Evolutionary conservation across 2,888 invertebrate species (phyloP).

Genomic region (Andrena trimmerana): DNA sequence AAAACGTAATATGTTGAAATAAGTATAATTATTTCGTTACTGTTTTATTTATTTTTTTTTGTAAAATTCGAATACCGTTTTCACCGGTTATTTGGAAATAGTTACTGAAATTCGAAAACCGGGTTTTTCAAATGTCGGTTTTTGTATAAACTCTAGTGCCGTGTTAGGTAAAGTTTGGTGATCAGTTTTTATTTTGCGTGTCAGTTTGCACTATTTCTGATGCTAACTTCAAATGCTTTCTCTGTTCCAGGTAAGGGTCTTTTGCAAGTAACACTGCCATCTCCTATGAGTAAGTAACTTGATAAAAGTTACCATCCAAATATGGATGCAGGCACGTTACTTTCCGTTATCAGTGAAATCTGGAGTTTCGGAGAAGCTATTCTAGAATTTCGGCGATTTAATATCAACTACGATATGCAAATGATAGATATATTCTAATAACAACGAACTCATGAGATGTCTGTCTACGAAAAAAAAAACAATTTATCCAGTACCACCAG

Average conservation of each 20-base stretch:
- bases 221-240: conserved; percentile 6
- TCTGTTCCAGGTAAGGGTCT: conserved; percentile 22
- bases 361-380: not conserved
- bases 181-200: not conserved
- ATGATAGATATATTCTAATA: too few relatives aligned
- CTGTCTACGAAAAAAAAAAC: not conserved
- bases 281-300: not conserved
- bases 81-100: too few relatives aligned
- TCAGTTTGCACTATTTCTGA: not conserved
- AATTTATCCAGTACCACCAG: not conserved
- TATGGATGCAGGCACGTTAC: too few relatives aligned
- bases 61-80: too few relatives aligned
- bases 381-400: not conserved
- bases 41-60: too few relatives aligned
- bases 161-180: not conserved
- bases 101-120: too few relatives aligned
- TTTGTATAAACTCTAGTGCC: too few relatives aligned
- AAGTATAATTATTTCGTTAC: too few relatives aligned
- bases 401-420: too few relatives aligned
- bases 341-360: not conserved
- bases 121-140: too few relatives aligned
- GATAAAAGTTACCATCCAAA: not conserved
- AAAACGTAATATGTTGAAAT: too few relatives aligned
- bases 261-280: not conserved
- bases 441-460: too few relatives aligned